phyloP scores from a whole-genome alignment of 2,113 vertebrate genomes.

The Chascanopsetta lugubris region DNA sequence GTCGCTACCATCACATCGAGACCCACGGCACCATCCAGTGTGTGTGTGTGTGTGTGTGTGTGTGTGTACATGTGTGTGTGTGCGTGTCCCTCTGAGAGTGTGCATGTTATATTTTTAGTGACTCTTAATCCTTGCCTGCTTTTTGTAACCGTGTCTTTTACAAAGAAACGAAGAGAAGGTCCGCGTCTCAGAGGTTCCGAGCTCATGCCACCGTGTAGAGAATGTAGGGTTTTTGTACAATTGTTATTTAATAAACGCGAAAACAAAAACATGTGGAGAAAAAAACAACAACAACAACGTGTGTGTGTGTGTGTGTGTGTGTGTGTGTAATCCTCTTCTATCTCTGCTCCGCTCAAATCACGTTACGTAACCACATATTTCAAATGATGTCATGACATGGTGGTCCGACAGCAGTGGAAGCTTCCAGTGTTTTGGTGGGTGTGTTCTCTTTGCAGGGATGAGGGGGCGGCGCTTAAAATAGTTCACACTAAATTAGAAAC shows the following conservation, averaged over 20 bases:
- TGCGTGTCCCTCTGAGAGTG: constrained; percentile 17
- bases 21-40: neutral
- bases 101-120: constrained; percentile 52
- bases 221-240: constrained; percentile 50
- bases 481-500: constrained; percentile 53
- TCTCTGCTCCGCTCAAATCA: constrained; percentile 1
- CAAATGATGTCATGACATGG: neutral
- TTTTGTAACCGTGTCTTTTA: constrained; percentile 66
- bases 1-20: neutral
- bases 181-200: constrained; percentile 38
- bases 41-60: constrained; percentile 9
- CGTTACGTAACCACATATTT: constrained; percentile 25
- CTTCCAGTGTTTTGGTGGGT: no score
- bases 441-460: no score
- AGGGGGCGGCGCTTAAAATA: constrained; percentile 41
- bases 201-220: constrained; percentile 43
- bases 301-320: neutral
- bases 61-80: constrained; percentile 40
- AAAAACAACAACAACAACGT: no score
- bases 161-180: constrained; percentile 43
- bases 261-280: constrained; percentile 20
- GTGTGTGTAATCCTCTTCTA: neutral
- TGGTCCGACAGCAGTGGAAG: constrained; percentile 6
- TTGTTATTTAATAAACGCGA: constrained; percentile 76
- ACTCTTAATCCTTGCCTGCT: constrained; percentile 42